Base-by-base conservation (phyloP, 2,113 vertebrate species). In the Xiphias gladius region DNA sequence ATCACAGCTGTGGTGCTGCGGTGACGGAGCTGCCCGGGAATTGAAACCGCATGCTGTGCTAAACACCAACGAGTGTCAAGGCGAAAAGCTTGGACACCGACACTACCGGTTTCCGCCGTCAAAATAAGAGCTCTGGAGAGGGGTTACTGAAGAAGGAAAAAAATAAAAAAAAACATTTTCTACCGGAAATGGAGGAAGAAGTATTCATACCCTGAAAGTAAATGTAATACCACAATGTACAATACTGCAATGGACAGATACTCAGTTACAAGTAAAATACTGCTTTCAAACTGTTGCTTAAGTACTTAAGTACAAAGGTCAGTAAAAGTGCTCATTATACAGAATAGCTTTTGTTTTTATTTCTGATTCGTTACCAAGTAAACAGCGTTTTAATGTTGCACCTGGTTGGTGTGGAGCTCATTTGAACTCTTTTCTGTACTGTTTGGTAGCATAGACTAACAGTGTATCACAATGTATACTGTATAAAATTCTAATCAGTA, bases 31-130 rank as follows among this genome's bases (percentile, higher is more conserved):
- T 74, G 64, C 30, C 50, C 59, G 52, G 48, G 26, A 22, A 70
- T 28, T 43, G 12, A 32, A 71, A 50, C 39, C 43, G 75, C 86
- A 70, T n/a, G 59, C 64, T 80, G 50, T 39, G 82, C 79, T 55
- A 30, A 41, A 78, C 46, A 12, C 65, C 1, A 37, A 28, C 3
- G 0, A 37, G 2, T 3, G 67, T 79, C 79, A 72, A 28, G 1
- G 0, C 12, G 1, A 12, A 4, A 30, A 0, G 3, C 17, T 1
- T 13, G 10, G 0, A 35, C 68, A 48, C 6, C 1, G 5, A 20
- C 61, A 19, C 41, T 22, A 7, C 59, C 54, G 17, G 2, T 37
- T 35, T 55, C 10, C 26, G 37, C 69, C 86, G 81, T 86, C 84
- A 86, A 68, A 66, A 72, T 72, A 22, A 66, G 32, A 74, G 79